A percentile compares a stretch with the other conserved stretches of the same genome.
These are phyloP conservation scores for Lemur catta DNA, from an alignment of 2,797 vertebrate species.

Conservation along the genomic window DNA sequence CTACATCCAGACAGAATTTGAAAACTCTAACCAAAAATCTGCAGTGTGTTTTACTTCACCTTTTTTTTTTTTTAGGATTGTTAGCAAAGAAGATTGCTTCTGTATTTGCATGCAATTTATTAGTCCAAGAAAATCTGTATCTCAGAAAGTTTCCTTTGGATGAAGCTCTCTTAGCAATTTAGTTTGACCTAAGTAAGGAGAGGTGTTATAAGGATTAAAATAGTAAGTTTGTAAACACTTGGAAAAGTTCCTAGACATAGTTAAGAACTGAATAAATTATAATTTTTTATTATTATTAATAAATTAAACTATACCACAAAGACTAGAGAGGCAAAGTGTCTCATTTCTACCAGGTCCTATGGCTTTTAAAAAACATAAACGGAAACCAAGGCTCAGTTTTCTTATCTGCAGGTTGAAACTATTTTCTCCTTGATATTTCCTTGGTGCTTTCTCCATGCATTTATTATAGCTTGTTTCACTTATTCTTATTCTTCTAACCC, in stretches of 20 bases:
- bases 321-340: background rate
- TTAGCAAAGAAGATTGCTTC: background rate
- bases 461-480: background rate
- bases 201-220: background rate
- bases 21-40: background rate
- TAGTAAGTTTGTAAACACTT: background rate
- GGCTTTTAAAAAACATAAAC: background rate
- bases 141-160: background rate
- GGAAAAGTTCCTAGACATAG: background rate
- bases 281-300: background rate
- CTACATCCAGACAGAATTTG: conserved; percentile 64
- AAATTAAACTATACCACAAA: background rate
- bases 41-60: background rate
- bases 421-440: background rate
- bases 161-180: background rate
- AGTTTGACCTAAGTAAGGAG: background rate
- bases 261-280: background rate
- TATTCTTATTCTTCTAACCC: background rate
- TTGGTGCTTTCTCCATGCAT: background rate
- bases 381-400: background rate
- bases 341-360: background rate
- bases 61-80: background rate
- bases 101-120: background rate
- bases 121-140: background rate
- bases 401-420: background rate